phyloP scores from a whole-genome alignment of 2,113 vertebrate genomes.

The Cathartes aura region DNA sequence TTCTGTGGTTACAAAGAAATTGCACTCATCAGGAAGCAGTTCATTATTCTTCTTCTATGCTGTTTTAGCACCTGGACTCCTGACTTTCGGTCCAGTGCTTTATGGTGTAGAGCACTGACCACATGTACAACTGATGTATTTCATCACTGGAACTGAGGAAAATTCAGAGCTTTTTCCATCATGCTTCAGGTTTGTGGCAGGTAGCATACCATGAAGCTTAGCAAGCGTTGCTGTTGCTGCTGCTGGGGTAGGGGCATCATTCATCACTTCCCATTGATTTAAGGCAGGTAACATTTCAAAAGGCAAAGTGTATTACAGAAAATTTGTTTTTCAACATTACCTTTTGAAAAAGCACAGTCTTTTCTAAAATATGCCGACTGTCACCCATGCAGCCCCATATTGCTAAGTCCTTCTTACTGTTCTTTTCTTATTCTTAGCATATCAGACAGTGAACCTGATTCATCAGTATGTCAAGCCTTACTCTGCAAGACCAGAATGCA shows the following conservation, averaged over 20 bases:
- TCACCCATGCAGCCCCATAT: not conserved
- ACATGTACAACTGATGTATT: not conserved
- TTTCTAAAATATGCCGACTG: not conserved
- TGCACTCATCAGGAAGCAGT: not conserved
- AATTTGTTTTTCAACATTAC: not conserved
- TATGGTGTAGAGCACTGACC: not conserved
- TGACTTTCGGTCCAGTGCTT: not conserved
- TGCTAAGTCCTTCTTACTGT: not conserved
- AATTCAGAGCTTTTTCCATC: not conserved
- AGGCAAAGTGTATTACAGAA: not conserved
- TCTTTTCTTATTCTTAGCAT: not conserved
- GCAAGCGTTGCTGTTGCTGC: not conserved
- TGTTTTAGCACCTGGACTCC: not conserved
- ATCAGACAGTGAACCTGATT: not conserved
- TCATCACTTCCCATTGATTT: not conserved
- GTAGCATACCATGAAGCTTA: not conserved
- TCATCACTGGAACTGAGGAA: not conserved
- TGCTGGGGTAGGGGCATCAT: not conserved
- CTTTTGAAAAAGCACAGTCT: not conserved
- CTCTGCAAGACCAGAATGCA: not conserved
- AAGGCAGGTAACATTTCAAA: not conserved
- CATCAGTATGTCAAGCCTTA: not conserved
- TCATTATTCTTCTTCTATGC: not conserved
- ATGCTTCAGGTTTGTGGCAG: not conserved
- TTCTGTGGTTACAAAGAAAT: not conserved